A percentile compares a stretch with the other conserved stretches of the same genome.
Conservation (phyloP, 2,888 invertebrate genomes). For the Sinelater perroti region DNA sequence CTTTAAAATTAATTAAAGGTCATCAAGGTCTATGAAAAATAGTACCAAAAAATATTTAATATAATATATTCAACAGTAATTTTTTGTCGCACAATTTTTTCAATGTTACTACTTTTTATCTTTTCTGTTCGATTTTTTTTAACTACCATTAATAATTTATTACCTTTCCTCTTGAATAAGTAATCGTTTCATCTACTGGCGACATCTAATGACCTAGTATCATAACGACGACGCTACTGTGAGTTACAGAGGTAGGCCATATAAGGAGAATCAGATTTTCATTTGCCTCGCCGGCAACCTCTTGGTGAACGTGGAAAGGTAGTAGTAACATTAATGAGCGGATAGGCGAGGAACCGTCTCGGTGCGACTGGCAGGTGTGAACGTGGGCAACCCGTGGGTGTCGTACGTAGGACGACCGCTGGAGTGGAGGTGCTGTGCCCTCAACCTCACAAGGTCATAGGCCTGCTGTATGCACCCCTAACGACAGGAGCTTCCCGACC, state of each 20-base stretch:
- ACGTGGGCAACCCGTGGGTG: constrained; percentile 33
- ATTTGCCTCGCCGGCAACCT: constrained; percentile 8
- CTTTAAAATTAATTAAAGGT: no score
- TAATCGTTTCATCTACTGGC: neutral
- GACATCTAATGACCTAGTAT: constrained; percentile 14
- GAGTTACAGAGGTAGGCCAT: constrained; percentile 4
- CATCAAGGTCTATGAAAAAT: no score
- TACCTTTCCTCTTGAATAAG: no score
- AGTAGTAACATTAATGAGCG: constrained; percentile 25
- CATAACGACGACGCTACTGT: constrained; percentile 10
- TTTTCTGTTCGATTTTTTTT: no score
- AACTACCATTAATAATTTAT: no score
- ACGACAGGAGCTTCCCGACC: neutral
- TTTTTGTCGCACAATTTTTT: no score
- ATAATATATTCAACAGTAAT: no score
- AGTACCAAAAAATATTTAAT: no score
- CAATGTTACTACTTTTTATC: no score
- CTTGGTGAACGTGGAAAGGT: constrained; percentile 13
- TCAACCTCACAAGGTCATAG: constrained; percentile 27
- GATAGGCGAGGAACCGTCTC: constrained; percentile 25
- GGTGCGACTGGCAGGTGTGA: constrained; percentile 28
- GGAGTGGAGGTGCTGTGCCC: constrained; percentile 27
- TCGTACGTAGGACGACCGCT: constrained; percentile 20
- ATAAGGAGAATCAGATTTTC: constrained; percentile 9
- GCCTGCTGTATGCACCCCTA: constrained; percentile 8